Evolutionary conservation across 2,797 vertebrate genomes (phyloP).

Genomic region (Sternotherus odoratus): DNA sequence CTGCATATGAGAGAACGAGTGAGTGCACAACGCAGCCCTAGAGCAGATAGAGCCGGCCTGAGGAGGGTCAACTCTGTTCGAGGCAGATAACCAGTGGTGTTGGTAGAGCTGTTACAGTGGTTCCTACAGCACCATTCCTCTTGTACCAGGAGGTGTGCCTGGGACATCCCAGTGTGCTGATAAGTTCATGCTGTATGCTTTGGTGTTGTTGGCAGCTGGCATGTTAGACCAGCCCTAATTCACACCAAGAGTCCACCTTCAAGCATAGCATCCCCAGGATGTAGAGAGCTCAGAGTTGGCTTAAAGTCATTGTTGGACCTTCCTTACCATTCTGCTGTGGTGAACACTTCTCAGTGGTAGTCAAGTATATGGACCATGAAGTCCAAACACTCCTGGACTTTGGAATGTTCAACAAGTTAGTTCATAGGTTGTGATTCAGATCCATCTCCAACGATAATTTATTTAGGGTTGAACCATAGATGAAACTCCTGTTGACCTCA

Average conservation of each 20-base stretch:
- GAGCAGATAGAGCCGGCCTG: neutral
- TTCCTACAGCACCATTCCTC: neutral
- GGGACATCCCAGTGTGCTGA: neutral
- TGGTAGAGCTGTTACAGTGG: neutral
- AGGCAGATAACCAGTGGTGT: neutral
- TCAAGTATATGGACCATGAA: neutral
- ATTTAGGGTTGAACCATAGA: neutral
- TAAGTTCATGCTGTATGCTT: neutral
- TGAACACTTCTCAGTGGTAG: fast-evolving
- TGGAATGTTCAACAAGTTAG: neutral
- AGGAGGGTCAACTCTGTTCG: neutral
- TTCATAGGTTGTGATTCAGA: neutral
- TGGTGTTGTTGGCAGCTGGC: neutral
- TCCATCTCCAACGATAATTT: neutral
- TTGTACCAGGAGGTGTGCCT: neutral
- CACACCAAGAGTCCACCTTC: neutral
- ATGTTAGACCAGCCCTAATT: fast-evolving
- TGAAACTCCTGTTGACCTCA: neutral
- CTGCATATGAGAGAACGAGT: too few relatives aligned
- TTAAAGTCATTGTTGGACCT: neutral
- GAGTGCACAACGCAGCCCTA: neutral
- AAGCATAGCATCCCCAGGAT: neutral
- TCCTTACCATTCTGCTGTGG: neutral
- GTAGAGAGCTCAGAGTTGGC: neutral
- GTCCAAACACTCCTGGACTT: neutral